phyloP scores from a whole-genome alignment of 2,888 invertebrate genomes.

The Seira musarum region DNA sequence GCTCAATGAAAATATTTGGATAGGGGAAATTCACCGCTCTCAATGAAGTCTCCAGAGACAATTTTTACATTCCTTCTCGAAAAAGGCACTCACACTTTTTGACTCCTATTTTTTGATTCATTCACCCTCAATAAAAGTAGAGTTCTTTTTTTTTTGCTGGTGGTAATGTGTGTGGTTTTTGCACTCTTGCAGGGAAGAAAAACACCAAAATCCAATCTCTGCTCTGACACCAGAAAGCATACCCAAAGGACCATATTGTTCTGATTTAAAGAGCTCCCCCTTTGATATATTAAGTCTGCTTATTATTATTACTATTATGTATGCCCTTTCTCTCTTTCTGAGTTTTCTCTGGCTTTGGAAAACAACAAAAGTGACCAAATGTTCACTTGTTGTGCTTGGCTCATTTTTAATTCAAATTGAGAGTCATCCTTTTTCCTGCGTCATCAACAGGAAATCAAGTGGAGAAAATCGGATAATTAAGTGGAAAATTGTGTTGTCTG shows the following conservation, averaged over 20 bases:
- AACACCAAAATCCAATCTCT: constrained; percentile 70
- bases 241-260: constrained; percentile 44
- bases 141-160: neutral
- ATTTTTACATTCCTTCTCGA: constrained; percentile 62
- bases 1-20: neutral
- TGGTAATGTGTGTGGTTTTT: no score
- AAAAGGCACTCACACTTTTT: constrained; percentile 48
- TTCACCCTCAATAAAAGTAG: neutral
- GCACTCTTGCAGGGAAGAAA: no score
- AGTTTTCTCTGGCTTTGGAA: neutral
- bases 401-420: constrained; percentile 20
- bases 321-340: neutral
- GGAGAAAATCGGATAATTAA: constrained; percentile 57
- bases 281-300: neutral
- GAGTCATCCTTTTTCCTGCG: constrained; percentile 9
- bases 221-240: constrained; percentile 66
- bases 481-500: constrained; percentile 58
- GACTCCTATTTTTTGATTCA: constrained; percentile 17
- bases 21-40: neutral
- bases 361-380: constrained; percentile 63
- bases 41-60: constrained; percentile 65
- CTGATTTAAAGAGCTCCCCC: neutral
- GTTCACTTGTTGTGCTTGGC: constrained; percentile 51
- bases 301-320: no score
- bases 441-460: constrained; percentile 50